phyloP scores from a whole-genome alignment of 2,888 invertebrate species.

The Caradrina clavipalpis region DNA sequence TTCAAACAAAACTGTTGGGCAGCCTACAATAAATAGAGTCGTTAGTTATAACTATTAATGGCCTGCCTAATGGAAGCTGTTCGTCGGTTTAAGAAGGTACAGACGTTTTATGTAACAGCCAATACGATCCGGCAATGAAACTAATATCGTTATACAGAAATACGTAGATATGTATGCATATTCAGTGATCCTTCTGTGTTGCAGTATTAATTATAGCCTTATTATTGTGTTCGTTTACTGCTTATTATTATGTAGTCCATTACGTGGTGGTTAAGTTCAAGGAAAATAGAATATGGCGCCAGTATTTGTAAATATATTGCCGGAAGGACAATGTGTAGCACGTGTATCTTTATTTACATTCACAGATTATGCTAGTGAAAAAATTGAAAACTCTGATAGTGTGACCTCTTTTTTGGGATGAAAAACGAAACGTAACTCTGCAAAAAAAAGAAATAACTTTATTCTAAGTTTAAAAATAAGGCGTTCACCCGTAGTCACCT shows the following conservation, averaged over 20 bases:
- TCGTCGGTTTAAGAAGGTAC: conserved; percentile 3
- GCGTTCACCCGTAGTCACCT: too few relatives aligned
- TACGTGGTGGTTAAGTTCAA: conserved; percentile 12
- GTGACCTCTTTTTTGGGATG: too few relatives aligned
- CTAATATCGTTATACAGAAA: neutral
- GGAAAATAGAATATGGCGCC: conserved; percentile 11
- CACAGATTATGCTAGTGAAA: too few relatives aligned
- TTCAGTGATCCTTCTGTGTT: neutral
- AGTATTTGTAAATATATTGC: too few relatives aligned
- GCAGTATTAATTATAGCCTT: conserved; percentile 9
- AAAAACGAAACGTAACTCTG: too few relatives aligned
- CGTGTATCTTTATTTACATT: too few relatives aligned
- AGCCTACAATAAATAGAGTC: neutral
- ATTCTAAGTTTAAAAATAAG: too few relatives aligned
- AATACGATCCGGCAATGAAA: conserved; percentile 12
- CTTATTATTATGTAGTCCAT: conserved; percentile 3
- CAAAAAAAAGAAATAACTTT: too few relatives aligned
- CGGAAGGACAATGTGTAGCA: too few relatives aligned
- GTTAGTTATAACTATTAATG: conserved; percentile 15
- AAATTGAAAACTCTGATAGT: too few relatives aligned
- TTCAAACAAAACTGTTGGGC: neutral
- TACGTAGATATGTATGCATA: neutral
- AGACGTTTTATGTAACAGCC: conserved; percentile 25
- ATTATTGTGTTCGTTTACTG: conserved; percentile 3
- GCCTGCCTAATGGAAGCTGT: conserved; percentile 4